Base-by-base conservation (phyloP, 2,888 invertebrate species). In the Agrenia bidenticulata region DNA sequence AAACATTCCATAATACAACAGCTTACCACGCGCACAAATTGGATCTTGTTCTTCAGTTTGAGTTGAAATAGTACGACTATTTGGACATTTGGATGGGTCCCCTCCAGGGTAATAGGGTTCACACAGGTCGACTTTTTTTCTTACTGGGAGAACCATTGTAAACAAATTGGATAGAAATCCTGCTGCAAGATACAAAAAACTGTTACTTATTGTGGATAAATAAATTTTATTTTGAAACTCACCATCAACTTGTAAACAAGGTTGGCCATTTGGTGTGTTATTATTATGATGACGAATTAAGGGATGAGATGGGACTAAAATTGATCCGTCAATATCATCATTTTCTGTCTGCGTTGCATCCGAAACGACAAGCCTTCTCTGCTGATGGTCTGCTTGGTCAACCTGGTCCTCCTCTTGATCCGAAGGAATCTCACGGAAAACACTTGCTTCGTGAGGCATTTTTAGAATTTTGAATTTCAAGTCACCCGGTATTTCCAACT, bases 1-100 rank as follows among this genome's bases (percentile, higher is more conserved):
- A 32, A 32, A 32, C 11, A 32, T 7, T 32, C 11, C 32, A 32
- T 32, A 32, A 32, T 32, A 11, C 32, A 32, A 32, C n/a, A 21
- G n/a, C 41, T 27, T 65, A 75, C 75, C 75, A 64, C 64, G 61
- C 17, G 67, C 62, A 49, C 65, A 63, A 7, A 72, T 23, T 4
- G 75, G 70, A 61, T 73, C 71, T 55, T 64, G 55, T 45, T 70
- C 70, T 24, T 70, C 71, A 21, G 74, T 74, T 59, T 72, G 71
- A 7, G 72, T 72, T 4, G 67, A 60, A 26, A 63, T 54, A n/a
- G 55, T 55, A 1, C 61, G 53, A 15, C 15, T 58, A 53, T 64
- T 64, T 53, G 13, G 19, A 24, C 24, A 37, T 26, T 23, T 55
- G 1, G 23, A 26, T 50, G n/a, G 17, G 32, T 13, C 21, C 41